A percentile compares a stretch with the other conserved stretches of the same genome.
These are phyloP conservation scores for Glareola pratincola DNA, from an alignment of 2,113 vertebrate species.

Conservation along the genomic window DNA sequence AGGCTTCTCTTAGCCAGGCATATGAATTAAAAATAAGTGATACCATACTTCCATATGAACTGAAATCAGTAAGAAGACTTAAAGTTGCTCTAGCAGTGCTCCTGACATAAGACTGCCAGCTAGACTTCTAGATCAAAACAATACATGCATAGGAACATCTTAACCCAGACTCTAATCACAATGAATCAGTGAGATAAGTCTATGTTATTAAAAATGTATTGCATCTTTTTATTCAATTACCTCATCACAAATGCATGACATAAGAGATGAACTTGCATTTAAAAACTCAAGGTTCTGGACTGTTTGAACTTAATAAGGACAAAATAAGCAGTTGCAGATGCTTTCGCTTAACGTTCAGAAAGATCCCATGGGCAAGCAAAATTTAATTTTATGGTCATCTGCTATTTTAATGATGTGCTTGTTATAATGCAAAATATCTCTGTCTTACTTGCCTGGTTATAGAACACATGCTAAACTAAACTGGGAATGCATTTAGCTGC, in stretches of 20 bases:
- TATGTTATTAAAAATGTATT: background rate
- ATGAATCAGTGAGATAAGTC: background rate
- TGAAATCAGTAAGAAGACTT: background rate
- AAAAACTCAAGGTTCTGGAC: background rate
- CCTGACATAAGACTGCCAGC: background rate
- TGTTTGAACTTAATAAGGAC: conserved; percentile 36
- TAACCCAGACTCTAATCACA: background rate
- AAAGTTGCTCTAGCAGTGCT: background rate
- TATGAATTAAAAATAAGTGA: background rate
- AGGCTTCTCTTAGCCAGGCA: background rate
- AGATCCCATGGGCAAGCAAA: background rate
- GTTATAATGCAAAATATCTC: conserved; percentile 46
- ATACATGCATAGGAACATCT: background rate
- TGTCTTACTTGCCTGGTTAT: background rate
- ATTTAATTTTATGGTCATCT: conserved; percentile 60
- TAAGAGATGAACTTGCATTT: conserved; percentile 23
- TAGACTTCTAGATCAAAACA: background rate
- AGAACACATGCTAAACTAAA: conserved; percentile 24
- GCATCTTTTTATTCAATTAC: conserved; percentile 5
- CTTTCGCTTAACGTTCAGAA: conserved; percentile 45
- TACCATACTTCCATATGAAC: background rate
- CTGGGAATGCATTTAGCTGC: background rate
- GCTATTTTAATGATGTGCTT: conserved; percentile 43
- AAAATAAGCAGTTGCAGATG: conserved; percentile 46
- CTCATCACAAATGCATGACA: background rate